These are phyloP conservation scores for Ptychochromis oligacanthus DNA, from an alignment of 2,113 vertebrate genomes.

Conservation along the genomic window DNA sequence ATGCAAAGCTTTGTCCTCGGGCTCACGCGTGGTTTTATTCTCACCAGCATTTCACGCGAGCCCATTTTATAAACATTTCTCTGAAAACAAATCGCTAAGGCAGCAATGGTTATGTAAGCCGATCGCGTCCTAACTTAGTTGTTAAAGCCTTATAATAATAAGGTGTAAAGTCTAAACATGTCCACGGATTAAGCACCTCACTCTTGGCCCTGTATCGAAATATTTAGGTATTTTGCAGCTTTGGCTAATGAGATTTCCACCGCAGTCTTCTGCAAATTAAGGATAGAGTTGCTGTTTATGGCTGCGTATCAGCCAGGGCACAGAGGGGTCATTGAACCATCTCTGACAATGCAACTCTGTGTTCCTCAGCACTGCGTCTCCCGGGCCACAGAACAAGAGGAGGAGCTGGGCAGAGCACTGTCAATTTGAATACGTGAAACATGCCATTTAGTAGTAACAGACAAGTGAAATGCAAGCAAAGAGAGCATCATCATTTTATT, in stretches of 20 bases:
- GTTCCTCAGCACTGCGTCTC: slow-evolving; percentile 54
- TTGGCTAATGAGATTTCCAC: not conserved
- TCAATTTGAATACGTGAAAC: slow-evolving; percentile 26
- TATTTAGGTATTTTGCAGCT: not conserved
- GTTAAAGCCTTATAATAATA: slow-evolving; percentile 6
- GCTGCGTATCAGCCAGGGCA: slow-evolving; percentile 38
- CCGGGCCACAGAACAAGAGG: slow-evolving; percentile 25
- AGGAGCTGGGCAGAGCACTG: slow-evolving; percentile 27
- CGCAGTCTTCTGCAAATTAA: slow-evolving; percentile 32
- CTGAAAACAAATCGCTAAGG: not conserved
- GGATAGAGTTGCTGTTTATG: slow-evolving; percentile 42
- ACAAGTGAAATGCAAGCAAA: not conserved
- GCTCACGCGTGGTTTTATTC: slow-evolving; percentile 35
- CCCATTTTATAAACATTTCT: not conserved
- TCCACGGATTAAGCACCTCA: not conserved
- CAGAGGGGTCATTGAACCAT: slow-evolving; percentile 72
- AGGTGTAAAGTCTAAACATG: slow-evolving; percentile 16
- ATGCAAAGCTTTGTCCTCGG: slow-evolving; percentile 53
- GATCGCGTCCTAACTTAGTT: not conserved
- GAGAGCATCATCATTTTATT: not conserved
- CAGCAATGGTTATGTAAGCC: not conserved
- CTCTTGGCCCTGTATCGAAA: not conserved
- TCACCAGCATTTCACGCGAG: slow-evolving; percentile 6
- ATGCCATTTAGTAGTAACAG: not conserved
- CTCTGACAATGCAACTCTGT: slow-evolving; percentile 69